Percentiles rank a stretch among this genome's conserved stretches.
phyloP scores from a whole-genome alignment of 2,113 vertebrate species.

The Eidolon helvum region DNA sequence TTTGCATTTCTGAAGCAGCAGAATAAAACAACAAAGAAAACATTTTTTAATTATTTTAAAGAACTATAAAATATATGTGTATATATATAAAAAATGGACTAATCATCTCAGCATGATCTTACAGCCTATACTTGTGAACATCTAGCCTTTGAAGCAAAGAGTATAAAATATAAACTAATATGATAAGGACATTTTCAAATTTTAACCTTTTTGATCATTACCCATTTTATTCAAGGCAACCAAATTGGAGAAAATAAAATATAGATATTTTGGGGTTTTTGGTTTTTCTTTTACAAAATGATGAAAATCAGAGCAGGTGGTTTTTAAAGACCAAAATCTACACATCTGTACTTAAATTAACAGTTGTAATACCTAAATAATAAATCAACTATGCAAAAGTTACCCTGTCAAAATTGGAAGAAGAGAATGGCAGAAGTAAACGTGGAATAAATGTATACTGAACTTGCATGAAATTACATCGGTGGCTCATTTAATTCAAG shows the following conservation, averaged over 20 bases:
- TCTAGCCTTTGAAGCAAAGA: not conserved
- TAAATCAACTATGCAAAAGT: conserved; percentile 29
- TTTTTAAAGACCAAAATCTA: conserved; percentile 21
- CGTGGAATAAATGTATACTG: not conserved
- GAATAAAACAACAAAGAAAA: not conserved
- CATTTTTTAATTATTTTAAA: not conserved
- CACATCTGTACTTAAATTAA: not conserved
- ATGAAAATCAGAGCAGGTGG: not conserved
- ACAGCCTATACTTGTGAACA: not conserved
- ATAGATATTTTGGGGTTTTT: not conserved
- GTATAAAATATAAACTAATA: not conserved
- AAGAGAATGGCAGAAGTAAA: conserved; percentile 17
- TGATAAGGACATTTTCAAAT: not conserved
- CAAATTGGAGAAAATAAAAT: not conserved
- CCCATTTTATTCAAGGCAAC: not conserved
- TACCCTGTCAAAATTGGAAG: not conserved
- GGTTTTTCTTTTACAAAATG: conserved; percentile 24
- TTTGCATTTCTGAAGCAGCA: not conserved
- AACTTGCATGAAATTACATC: conserved; percentile 24
- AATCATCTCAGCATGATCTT: not conserved
- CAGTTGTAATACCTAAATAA: not conserved
- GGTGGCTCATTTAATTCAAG: conserved; percentile 59
- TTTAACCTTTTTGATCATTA: not conserved
- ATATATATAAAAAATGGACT: not conserved
- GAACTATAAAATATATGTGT: not conserved